These are phyloP conservation scores for Antheraea yamamai DNA, from an alignment of 2,888 invertebrate genomes.

Conservation along the genomic window DNA sequence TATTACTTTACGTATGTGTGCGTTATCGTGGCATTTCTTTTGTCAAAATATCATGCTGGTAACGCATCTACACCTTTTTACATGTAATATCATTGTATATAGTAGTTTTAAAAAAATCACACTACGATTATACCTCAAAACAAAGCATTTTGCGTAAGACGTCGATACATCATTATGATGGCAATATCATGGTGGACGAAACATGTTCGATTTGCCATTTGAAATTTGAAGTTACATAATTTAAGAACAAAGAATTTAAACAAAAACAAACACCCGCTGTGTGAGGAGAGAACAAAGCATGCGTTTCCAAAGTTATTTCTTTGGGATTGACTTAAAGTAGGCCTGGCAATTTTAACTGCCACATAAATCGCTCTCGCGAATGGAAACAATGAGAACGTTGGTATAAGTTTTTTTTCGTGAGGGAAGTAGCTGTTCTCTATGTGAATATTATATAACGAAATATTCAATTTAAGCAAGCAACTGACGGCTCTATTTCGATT, in stretches of 20 bases:
- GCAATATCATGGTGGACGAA: not conserved
- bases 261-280: slow-evolving; percentile 65
- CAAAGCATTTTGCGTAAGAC: not conserved
- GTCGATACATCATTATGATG: not conserved
- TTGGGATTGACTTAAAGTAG: slow-evolving; percentile 59
- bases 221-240: slow-evolving; percentile 70
- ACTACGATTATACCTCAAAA: too few species aligned
- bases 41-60: too few species aligned
- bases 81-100: too few species aligned
- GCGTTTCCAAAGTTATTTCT: slow-evolving; percentile 65
- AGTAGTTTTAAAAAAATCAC: too few species aligned
- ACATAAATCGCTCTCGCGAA: slow-evolving; percentile 72
- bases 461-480: slow-evolving; percentile 44
- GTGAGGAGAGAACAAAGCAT: slow-evolving; percentile 67
- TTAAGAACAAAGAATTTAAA: slow-evolving; percentile 71
- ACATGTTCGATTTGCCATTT: slow-evolving; percentile 51
- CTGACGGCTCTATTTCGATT: slow-evolving; percentile 42
- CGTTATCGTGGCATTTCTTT: too few species aligned
- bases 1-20: too few species aligned
- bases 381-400: slow-evolving; percentile 70
- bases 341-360: slow-evolving; percentile 66
- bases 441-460: slow-evolving; percentile 58
- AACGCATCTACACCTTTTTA: too few species aligned
- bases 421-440: slow-evolving; percentile 52
- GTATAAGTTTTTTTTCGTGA: slow-evolving; percentile 49